Conservation (phyloP, 2,888 invertebrate species). For the Eupithecia subumbrata region DNA sequence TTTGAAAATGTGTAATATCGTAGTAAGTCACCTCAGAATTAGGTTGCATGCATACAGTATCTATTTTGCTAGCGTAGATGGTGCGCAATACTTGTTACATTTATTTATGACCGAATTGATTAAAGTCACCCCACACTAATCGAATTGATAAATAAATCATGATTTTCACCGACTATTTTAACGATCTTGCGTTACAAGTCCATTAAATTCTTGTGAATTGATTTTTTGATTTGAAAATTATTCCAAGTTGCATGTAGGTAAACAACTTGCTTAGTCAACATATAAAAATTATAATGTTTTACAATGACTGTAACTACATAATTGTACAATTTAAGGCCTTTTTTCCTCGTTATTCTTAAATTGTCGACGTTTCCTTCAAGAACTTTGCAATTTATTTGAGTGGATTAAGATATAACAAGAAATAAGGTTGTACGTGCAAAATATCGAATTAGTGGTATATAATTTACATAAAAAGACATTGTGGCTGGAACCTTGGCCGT, state of each 20-base stretch:
- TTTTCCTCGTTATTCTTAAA: conserved; percentile 10
- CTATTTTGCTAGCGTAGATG: too few species aligned
- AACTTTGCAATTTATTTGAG: conserved; percentile 5
- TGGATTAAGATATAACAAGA: neutral
- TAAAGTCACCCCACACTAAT: neutral
- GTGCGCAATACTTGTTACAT: too few species aligned
- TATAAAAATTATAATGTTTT: conserved; percentile 6
- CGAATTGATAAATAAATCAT: neutral
- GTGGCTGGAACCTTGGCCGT: conserved; percentile 3
- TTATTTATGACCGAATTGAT: neutral
- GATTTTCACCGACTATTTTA: neutral
- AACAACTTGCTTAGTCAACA: neutral
- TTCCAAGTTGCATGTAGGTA: neutral
- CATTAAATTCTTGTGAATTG: neutral
- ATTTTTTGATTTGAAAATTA: neutral
- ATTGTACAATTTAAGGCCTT: conserved; percentile 1
- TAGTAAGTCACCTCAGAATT: too few species aligned
- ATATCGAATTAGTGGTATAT: neutral
- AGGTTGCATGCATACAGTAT: too few species aligned
- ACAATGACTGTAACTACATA: conserved; percentile 3
- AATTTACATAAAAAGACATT: conserved; percentile 8
- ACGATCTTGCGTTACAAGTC: conserved; percentile 7
- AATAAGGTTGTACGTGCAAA: conserved; percentile 8
- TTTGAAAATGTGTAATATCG: too few species aligned
- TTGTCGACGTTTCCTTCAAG: neutral